These are phyloP conservation scores for Lamellibrachia columna DNA, from an alignment of 2,888 invertebrate species.

Conservation along the genomic window DNA sequence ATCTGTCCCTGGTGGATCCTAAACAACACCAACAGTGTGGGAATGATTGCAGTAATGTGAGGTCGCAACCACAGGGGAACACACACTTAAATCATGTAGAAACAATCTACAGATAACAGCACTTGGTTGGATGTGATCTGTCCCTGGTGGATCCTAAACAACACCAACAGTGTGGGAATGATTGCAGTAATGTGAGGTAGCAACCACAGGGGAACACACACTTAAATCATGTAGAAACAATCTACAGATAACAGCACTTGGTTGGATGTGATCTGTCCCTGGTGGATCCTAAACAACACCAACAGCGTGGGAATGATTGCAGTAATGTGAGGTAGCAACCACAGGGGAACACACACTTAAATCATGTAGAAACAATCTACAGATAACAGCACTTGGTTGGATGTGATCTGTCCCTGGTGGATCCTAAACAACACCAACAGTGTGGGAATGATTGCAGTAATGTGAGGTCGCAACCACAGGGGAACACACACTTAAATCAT, in stretches of 20 bases:
- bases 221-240: too few relatives aligned
- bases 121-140: slow-evolving; percentile 77
- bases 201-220: neutral
- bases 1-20: slow-evolving; percentile 73
- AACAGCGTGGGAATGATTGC: neutral
- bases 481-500: too few relatives aligned
- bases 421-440: too few relatives aligned
- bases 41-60: too few relatives aligned
- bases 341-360: neutral
- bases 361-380: too few relatives aligned
- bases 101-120: slow-evolving; percentile 38
- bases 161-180: neutral
- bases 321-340: too few relatives aligned
- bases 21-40: slow-evolving; percentile 30
- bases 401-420: too few relatives aligned
- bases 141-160: slow-evolving; percentile 66
- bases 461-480: too few relatives aligned
- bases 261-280: slow-evolving; percentile 78
- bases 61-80: too few relatives aligned
- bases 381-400: too few relatives aligned
- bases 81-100: neutral
- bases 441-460: too few relatives aligned
- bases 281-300: slow-evolving; percentile 62
- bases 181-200: too few relatives aligned
- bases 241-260: slow-evolving; percentile 49